Evolutionary conservation across 2,113 vertebrate species (phyloP).

Genomic region (Echinops telfairi): DNA sequence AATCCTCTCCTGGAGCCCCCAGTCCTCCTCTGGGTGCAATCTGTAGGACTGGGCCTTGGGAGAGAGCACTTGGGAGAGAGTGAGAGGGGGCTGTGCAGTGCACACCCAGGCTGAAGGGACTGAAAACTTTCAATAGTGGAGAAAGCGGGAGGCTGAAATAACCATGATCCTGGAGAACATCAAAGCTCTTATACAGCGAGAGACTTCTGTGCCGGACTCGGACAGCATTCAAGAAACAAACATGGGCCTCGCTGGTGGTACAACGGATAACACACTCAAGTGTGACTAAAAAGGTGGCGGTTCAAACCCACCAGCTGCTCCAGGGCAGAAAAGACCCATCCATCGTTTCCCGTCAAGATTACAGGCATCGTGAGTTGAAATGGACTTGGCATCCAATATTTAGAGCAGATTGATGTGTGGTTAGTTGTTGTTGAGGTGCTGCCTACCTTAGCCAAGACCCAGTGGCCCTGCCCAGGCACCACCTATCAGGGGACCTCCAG

Average conservation of each 20-base stretch:
- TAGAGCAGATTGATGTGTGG: not conserved
- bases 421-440: not conserved
- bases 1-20: not conserved
- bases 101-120: not conserved
- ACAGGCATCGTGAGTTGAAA: not conserved
- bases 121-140: not conserved
- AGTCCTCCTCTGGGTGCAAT: not conserved
- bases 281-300: not conserved
- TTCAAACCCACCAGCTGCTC: not conserved
- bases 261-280: not conserved
- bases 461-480: too few relatives aligned
- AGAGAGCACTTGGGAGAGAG: not conserved
- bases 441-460: too few relatives aligned
- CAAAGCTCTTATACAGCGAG: not conserved
- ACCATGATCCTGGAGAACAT: not conserved
- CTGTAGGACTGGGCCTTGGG: rapidly evolving
- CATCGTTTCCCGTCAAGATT: too few relatives aligned
- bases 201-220: not conserved
- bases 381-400: not conserved
- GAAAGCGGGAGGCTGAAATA: not conserved
- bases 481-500: not conserved
- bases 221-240: not conserved
- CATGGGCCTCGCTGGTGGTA: not conserved
- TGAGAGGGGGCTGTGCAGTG: too few relatives aligned
- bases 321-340: not conserved